These are phyloP conservation scores for Drosophila quinaria DNA, from an alignment of 2,888 invertebrate genomes.

Conservation along the genomic window DNA sequence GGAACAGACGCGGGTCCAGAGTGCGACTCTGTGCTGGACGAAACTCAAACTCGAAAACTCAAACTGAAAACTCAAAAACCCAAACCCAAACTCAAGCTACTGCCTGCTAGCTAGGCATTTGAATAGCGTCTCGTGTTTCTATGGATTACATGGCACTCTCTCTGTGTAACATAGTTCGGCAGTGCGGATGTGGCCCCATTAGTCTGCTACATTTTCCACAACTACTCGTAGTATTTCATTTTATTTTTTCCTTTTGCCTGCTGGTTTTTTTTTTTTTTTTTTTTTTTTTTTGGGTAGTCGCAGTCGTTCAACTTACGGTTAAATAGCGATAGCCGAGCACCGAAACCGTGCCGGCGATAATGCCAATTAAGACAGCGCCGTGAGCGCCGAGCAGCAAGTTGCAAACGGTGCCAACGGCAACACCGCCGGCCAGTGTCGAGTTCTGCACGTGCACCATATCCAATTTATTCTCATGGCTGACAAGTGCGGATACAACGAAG, in stretches of 20 bases:
- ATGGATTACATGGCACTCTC: constrained; percentile 28
- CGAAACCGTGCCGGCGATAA: constrained; percentile 91
- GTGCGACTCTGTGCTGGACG: constrained; percentile 15
- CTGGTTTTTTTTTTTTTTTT: constrained; percentile 1
- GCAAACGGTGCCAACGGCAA: constrained; percentile 94
- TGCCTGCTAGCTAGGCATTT: constrained; percentile 36
- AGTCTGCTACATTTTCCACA: constrained; percentile 17
- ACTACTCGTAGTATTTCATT: not conserved
- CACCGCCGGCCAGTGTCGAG: constrained; percentile 96
- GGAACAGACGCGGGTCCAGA: constrained; percentile 13
- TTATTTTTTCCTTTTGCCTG: not conserved
- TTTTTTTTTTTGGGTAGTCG: constrained; percentile 8
- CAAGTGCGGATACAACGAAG: constrained; percentile 93
- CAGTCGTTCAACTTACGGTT: constrained; percentile 87
- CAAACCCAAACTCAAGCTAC: constrained; percentile 13
- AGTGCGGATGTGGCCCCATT: constrained; percentile 44
- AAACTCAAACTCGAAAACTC: not conserved
- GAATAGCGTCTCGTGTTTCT: constrained; percentile 56
- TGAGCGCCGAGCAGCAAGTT: constrained; percentile 93
- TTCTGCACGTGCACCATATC: constrained; percentile 98
- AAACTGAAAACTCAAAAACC: constrained; percentile 3
- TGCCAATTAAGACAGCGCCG: constrained; percentile 93
- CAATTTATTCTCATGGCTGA: constrained; percentile 91
- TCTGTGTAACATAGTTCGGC: constrained; percentile 9
- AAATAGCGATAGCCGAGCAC: constrained; percentile 92